These are phyloP conservation scores for Erythrocercus mccallii DNA, from an alignment of 2,113 vertebrate species.

Conservation along the genomic window DNA sequence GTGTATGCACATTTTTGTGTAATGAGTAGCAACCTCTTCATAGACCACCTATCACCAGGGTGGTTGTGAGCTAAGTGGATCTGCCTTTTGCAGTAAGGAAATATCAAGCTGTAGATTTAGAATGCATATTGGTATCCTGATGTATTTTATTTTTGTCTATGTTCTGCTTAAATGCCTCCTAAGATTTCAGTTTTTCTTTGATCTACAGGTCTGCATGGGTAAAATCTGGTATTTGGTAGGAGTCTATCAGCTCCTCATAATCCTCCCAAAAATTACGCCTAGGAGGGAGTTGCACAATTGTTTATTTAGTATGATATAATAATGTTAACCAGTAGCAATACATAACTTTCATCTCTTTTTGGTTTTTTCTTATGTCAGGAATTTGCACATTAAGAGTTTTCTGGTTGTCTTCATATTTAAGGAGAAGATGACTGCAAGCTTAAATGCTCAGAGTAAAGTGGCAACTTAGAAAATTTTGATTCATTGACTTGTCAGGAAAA, in stretches of 20 bases:
- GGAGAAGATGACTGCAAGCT: background rate
- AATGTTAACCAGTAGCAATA: background rate
- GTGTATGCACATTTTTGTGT: background rate
- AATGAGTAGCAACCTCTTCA: background rate
- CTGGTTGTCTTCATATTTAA: background rate
- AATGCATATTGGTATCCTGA: background rate
- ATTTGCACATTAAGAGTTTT: background rate
- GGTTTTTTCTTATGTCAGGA: background rate
- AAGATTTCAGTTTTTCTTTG: background rate
- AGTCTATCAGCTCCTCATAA: background rate
- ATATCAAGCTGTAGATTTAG: background rate
- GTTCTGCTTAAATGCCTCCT: background rate
- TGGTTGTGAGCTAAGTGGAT: background rate
- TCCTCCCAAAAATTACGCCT: accelerated
- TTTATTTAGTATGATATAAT: background rate
- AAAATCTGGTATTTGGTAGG: background rate
- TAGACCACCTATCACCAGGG: background rate
- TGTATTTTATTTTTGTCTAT: background rate
- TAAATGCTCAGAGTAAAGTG: background rate
- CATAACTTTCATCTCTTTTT: background rate
- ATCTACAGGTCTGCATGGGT: background rate
- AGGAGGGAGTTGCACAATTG: background rate
- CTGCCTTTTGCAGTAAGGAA: background rate
- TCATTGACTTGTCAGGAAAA: background rate
- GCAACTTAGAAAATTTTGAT: background rate